A percentile compares a stretch with the other conserved stretches of the same genome.
Evolutionary conservation across 2,113 vertebrate species (phyloP).

Genomic region (Melanocharis versteri): DNA sequence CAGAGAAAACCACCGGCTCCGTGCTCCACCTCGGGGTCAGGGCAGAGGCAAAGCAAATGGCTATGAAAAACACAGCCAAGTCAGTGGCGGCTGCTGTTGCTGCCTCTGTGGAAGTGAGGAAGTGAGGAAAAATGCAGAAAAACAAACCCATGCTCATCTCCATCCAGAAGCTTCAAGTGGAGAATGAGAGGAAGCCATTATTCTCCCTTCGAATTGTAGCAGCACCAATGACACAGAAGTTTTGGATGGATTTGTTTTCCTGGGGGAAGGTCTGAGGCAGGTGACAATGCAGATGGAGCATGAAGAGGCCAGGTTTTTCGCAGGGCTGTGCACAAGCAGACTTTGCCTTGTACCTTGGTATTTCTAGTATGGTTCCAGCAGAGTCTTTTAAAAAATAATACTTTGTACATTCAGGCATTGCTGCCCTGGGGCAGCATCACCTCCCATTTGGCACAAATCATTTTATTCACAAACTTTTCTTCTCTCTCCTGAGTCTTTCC

Average conservation of each 20-base stretch:
- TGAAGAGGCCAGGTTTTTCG: background rate
- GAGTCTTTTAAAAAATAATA: slow-evolving; percentile 64
- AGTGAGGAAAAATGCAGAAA: slow-evolving; percentile 41
- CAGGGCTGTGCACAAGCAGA: slow-evolving; percentile 36
- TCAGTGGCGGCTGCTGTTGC: slow-evolving; percentile 6
- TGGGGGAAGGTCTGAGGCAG: background rate
- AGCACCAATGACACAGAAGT: slow-evolving; percentile 46
- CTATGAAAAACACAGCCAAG: background rate
- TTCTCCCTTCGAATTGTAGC: slow-evolving; percentile 45
- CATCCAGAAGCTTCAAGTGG: slow-evolving; percentile 1
- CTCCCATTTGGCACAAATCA: slow-evolving; percentile 62
- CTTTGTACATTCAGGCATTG: slow-evolving; percentile 70
- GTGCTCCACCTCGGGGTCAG: background rate
- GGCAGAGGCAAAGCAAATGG: slow-evolving; percentile 7
- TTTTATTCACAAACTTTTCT: slow-evolving; percentile 47
- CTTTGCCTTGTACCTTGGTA: slow-evolving; percentile 40
- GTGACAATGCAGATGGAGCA: background rate
- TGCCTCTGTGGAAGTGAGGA: background rate
- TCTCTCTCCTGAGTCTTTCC: slow-evolving; percentile 50
- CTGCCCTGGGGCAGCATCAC: slow-evolving; percentile 14
- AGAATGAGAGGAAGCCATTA: slow-evolving; percentile 10
- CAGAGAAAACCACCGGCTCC: background rate
- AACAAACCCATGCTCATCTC: slow-evolving; percentile 43
- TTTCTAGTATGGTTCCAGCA: slow-evolving; percentile 37
- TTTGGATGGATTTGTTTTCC: slow-evolving; percentile 58